phyloP scores from a whole-genome alignment of 2,888 invertebrate genomes.

The Drosophila stalkeri region DNA sequence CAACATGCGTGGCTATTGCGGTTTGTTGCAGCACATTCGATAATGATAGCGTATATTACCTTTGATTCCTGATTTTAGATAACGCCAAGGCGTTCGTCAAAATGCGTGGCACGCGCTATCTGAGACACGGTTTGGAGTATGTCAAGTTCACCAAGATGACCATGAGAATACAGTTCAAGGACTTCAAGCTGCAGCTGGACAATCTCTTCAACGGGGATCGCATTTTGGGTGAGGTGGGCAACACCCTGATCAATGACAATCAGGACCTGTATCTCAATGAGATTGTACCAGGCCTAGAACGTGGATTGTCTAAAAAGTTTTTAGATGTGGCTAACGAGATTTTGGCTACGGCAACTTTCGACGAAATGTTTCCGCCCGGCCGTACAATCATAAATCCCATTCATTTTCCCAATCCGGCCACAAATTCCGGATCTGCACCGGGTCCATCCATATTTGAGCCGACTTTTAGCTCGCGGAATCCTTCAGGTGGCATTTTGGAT shows the following conservation, averaged over 20 bases:
- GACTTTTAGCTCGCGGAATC: constrained; percentile 42
- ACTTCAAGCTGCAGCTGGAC: constrained; percentile 82
- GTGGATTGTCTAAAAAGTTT: constrained; percentile 83
- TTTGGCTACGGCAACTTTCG: constrained; percentile 83
- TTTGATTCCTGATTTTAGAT: constrained; percentile 56
- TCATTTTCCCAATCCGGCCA: constrained; percentile 42
- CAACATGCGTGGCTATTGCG: constrained; percentile 82
- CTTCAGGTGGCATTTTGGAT: constrained; percentile 60
- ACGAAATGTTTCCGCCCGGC: constrained; percentile 85
- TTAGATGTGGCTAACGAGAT: constrained; percentile 84
- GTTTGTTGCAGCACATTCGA: constrained; percentile 54
- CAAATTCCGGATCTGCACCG: constrained; percentile 2
- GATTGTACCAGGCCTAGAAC: constrained; percentile 84
- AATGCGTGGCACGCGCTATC: constrained; percentile 82
- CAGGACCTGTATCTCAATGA: constrained; percentile 84
- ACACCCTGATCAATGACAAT: constrained; percentile 84
- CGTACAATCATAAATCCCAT: constrained; percentile 66
- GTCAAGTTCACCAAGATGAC: constrained; percentile 83
- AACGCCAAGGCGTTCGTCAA: constrained; percentile 83
- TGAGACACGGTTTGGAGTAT: constrained; percentile 80
- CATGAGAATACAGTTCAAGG: constrained; percentile 82
- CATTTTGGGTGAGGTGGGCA: constrained; percentile 83
- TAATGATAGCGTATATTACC: fast-evolving
- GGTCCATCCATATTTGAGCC: constrained; percentile 67
- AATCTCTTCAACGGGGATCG: constrained; percentile 84